Percentiles rank a stretch among this genome's conserved stretches.
These are phyloP conservation scores for Tetrapedia diversipes DNA, from an alignment of 2,888 invertebrate species.

Conservation along the genomic window DNA sequence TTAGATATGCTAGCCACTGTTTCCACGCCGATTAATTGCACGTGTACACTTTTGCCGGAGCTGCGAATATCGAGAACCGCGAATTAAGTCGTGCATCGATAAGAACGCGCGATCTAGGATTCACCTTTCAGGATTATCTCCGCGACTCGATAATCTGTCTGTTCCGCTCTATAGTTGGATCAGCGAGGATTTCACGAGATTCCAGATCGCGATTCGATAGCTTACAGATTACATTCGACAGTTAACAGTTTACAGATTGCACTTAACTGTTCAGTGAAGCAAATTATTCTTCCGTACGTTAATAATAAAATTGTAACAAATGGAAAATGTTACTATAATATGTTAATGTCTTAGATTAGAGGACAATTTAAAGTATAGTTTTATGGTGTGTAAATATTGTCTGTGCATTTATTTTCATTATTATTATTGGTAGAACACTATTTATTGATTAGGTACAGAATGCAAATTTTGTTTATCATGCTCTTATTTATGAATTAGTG, in stretches of 20 bases:
- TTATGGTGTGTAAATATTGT: too few relatives aligned
- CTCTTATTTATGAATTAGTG: too few relatives aligned
- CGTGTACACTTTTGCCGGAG: constrained; percentile 27
- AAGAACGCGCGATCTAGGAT: constrained; percentile 2
- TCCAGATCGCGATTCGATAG: constrained; percentile 9
- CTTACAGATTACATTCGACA: constrained; percentile 7
- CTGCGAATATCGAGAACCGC: constrained; percentile 12
- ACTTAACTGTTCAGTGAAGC: neutral
- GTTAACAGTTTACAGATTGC: neutral
- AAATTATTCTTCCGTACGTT: too few relatives aligned
- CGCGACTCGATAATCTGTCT: neutral
- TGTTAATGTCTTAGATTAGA: too few relatives aligned
- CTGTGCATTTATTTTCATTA: too few relatives aligned
- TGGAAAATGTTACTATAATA: too few relatives aligned
- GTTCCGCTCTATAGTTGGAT: neutral
- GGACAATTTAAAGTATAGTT: too few relatives aligned
- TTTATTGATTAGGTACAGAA: too few relatives aligned
- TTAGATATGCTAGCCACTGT: constrained; percentile 62
- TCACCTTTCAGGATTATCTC: neutral
- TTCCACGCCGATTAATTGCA: constrained; percentile 45
- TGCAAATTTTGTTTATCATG: too few relatives aligned
- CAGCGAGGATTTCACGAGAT: neutral
- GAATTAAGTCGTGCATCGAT: constrained; percentile 20
- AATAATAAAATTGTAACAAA: too few relatives aligned
- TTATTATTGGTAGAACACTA: too few relatives aligned